phyloP scores from a whole-genome alignment of 1,140 invertebrate species.

The Zelostemma sp. region DNA sequence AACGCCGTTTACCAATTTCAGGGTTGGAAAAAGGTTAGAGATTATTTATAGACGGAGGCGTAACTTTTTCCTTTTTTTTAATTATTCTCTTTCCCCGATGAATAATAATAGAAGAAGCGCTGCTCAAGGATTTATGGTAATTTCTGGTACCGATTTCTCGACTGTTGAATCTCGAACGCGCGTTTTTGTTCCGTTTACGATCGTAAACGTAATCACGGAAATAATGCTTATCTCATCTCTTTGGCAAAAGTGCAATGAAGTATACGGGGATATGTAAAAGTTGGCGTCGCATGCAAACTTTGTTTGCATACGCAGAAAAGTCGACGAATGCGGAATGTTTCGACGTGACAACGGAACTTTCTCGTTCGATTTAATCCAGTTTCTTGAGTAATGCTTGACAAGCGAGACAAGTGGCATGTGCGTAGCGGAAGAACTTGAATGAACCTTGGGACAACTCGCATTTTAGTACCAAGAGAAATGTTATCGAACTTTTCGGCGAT shows the following conservation, averaged over 20 bases:
- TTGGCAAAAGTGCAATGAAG: neutral
- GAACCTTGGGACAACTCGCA: conserved; percentile 30
- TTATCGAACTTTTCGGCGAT: no score
- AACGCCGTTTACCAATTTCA: no score
- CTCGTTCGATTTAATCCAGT: conserved; percentile 65
- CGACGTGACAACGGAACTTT: conserved; percentile 63
- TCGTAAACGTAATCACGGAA: conserved; percentile 8
- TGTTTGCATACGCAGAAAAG: conserved; percentile 35
- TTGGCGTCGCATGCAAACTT: conserved; percentile 14
- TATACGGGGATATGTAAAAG: neutral
- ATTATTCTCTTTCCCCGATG: no score
- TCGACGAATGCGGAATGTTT: conserved; percentile 28
- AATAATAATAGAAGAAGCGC: no score
- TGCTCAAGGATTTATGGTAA: no score
- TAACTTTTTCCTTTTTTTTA: no score
- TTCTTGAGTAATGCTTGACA: conserved; percentile 63
- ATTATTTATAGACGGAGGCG: no score
- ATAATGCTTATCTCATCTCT: neutral
- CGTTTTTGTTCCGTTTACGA: no score
- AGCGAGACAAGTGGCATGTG: conserved; percentile 27
- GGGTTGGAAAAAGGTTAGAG: no score
- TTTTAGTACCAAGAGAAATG: conserved; percentile 33
- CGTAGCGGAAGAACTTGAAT: conserved; percentile 39
- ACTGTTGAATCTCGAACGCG: no score
- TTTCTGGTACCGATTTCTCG: no score